phyloP scores from a whole-genome alignment of 2,797 vertebrate species.

The Ataeniobius toweri region DNA sequence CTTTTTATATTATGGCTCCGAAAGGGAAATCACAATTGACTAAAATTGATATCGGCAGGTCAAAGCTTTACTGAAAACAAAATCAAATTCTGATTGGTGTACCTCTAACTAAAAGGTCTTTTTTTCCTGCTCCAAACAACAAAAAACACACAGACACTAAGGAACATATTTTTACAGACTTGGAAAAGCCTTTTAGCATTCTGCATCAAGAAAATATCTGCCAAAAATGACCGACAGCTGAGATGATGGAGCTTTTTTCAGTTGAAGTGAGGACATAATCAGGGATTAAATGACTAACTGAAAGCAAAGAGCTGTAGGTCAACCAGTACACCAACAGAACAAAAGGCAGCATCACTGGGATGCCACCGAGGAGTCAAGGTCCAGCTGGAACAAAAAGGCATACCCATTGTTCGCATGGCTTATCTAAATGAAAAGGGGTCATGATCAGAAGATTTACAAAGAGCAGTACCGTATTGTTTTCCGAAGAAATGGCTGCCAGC shows the following conservation, averaged over 20 bases:
- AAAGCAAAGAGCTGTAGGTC: constrained; percentile 11
- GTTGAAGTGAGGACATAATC: constrained; percentile 14
- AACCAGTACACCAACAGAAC: constrained; percentile 1
- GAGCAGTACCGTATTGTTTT: constrained; percentile 77
- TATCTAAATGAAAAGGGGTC: constrained; percentile 28
- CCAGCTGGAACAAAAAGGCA: constrained; percentile 21
- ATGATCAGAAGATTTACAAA: constrained; percentile 31
- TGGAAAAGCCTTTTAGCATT: constrained; percentile 24
- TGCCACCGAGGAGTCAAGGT: constrained; percentile 6
- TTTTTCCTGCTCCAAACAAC: not conserved
- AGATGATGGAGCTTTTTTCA: constrained; percentile 18
- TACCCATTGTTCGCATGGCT: constrained; percentile 18
- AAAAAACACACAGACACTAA: not conserved
- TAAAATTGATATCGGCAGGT: not conserved
- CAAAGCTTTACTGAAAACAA: not conserved
- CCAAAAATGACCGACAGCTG: constrained; percentile 36
- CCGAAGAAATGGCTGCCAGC: constrained; percentile 63
- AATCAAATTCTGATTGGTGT: not conserved
- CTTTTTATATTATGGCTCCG: not conserved
- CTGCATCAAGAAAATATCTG: constrained; percentile 38
- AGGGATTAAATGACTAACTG: constrained; percentile 12
- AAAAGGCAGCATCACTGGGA: not conserved
- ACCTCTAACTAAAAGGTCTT: not conserved
- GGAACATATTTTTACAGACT: constrained; percentile 20
- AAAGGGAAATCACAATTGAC: not conserved